These are phyloP conservation scores for Chaetura pelagica DNA, from an alignment of 2,113 vertebrate species.

Conservation along the genomic window DNA sequence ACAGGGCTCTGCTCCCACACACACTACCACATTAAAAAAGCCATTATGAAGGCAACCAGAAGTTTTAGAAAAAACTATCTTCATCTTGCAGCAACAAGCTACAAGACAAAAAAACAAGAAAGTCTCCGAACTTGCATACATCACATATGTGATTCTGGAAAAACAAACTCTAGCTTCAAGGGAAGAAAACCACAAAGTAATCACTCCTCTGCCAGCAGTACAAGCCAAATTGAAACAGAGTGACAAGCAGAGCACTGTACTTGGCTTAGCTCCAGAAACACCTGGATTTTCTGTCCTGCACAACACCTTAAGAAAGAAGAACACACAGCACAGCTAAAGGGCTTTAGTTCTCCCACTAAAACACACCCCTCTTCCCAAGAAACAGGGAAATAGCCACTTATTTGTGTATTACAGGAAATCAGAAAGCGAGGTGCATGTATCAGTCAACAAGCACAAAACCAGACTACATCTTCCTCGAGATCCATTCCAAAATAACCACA, in stretches of 20 bases:
- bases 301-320: not conserved
- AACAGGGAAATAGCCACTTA: not conserved
- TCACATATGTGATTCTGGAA: not conserved
- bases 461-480: too few relatives aligned
- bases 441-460: not conserved
- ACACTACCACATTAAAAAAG: not conserved
- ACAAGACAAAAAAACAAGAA: not conserved
- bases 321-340: not conserved
- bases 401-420: accelerated
- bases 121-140: not conserved
- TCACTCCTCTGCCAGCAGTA: not conserved
- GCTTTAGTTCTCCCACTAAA: not conserved
- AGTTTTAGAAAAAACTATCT: not conserved
- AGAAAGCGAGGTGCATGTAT: accelerated
- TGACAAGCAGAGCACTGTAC: not conserved
- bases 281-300: not conserved
- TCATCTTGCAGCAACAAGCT: not conserved
- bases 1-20: not conserved
- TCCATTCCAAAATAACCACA: not conserved
- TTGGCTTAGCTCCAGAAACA: not conserved
- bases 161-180: not conserved
- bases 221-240: not conserved
- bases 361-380: not conserved
- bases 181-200: accelerated
- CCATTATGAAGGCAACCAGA: not conserved